Evolutionary conservation across 2,888 invertebrate species (phyloP).

Genomic region (Coelinius sp.): DNA sequence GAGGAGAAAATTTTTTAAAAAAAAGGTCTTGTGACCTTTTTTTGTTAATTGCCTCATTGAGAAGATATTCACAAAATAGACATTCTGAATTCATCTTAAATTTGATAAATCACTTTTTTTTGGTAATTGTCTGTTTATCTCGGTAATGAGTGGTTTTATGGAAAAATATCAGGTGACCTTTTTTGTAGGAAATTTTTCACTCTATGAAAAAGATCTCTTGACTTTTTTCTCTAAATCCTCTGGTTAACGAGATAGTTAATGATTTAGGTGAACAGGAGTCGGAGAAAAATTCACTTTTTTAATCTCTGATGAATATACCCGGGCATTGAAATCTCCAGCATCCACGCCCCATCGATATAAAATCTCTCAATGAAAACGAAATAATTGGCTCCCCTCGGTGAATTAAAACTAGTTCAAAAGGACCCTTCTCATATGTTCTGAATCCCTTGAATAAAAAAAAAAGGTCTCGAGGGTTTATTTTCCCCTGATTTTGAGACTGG

Average conservation of each 20-base stretch:
- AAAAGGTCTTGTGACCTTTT: background rate
- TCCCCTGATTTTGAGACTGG: background rate
- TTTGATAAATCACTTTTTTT: background rate
- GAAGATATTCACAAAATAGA: background rate
- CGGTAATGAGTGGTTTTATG: background rate
- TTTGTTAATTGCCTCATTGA: background rate
- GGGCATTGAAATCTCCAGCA: constrained; percentile 22
- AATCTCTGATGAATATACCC: background rate
- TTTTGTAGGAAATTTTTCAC: background rate
- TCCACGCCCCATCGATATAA: constrained; percentile 17
- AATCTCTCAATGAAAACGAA: background rate
- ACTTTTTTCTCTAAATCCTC: background rate
- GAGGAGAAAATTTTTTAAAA: background rate
- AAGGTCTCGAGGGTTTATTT: background rate
- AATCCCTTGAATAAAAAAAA: background rate
- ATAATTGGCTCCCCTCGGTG: background rate
- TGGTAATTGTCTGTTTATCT: background rate
- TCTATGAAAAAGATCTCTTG: background rate
- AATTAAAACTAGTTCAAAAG: background rate
- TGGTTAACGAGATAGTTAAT: background rate
- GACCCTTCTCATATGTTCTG: background rate
- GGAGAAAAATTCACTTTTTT: background rate
- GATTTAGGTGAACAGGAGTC: background rate
- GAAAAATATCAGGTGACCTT: background rate
- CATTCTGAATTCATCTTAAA: too few relatives aligned